Evolutionary conservation across 2,113 vertebrate species (phyloP).

Genomic region (Syngnathus floridae): DNA sequence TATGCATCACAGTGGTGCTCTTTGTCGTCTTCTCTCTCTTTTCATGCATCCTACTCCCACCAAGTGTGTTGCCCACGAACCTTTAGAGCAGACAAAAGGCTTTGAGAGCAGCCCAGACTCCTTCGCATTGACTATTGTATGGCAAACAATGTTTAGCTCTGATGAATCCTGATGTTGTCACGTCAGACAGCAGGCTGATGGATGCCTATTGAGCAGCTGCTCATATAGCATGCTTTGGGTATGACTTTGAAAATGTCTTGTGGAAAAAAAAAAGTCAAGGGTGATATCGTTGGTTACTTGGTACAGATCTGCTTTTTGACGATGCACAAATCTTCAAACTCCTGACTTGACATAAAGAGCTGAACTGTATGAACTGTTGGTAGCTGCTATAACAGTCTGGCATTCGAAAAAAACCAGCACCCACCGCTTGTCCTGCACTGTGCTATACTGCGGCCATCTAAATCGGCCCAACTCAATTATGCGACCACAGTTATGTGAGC

Average conservation of each 20-base stretch:
- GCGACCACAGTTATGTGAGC: slow-evolving; percentile 53
- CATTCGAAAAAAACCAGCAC: not conserved
- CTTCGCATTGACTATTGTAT: slow-evolving; percentile 48
- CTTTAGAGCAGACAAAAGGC: slow-evolving; percentile 56
- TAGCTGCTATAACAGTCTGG: slow-evolving; percentile 12
- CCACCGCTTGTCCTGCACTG: slow-evolving; percentile 15
- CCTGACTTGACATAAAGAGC: not conserved
- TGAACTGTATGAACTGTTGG: not conserved
- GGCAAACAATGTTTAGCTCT: slow-evolving; percentile 48
- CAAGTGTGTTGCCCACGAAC: slow-evolving; percentile 29
- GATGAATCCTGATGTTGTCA: slow-evolving; percentile 32
- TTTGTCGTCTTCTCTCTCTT: slow-evolving; percentile 20
- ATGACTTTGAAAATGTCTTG: slow-evolving; percentile 38
- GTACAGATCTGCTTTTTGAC: not conserved
- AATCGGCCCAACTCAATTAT: slow-evolving; percentile 48
- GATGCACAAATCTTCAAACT: not conserved
- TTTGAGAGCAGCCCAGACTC: slow-evolving; percentile 47
- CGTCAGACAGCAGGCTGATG: slow-evolving; percentile 44
- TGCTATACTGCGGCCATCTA: slow-evolving; percentile 45
- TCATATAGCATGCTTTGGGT: slow-evolving; percentile 16
- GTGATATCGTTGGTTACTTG: not conserved
- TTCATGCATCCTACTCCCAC: slow-evolving; percentile 18
- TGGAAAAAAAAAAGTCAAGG: not conserved
- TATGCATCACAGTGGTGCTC: slow-evolving; percentile 59
- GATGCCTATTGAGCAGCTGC: slow-evolving; percentile 44